These are phyloP conservation scores for Coptotermes formosanus DNA, from an alignment of 1,140 invertebrate genomes.

Conservation along the genomic window DNA sequence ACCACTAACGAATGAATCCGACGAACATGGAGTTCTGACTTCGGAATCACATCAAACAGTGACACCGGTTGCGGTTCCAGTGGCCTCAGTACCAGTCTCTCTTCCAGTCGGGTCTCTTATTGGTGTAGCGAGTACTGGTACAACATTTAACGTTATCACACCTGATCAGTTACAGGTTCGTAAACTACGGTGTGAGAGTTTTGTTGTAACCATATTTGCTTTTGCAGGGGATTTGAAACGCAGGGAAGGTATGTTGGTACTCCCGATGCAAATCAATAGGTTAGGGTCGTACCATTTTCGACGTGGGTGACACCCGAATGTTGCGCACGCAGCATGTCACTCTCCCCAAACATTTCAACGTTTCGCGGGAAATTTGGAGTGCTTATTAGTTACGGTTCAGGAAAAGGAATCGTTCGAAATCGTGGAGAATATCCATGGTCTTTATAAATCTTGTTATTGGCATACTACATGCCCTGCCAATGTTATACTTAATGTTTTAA, in stretches of 20 bases:
- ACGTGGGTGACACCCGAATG: background rate
- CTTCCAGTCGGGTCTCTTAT: slow-evolving; percentile 77
- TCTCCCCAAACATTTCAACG: background rate
- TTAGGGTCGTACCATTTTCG: background rate
- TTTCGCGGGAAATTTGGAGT: background rate
- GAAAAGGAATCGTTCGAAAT: no score
- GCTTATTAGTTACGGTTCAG: no score
- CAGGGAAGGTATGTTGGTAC: background rate
- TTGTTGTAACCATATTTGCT: background rate
- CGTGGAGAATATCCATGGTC: no score
- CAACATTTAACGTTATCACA: slow-evolving; percentile 81
- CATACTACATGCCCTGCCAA: no score
- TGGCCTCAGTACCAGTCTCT: slow-evolving; percentile 64
- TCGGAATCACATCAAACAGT: slow-evolving; percentile 39
- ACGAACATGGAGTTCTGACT: slow-evolving; percentile 51
- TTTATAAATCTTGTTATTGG: no score
- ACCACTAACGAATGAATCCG: slow-evolving; percentile 58
- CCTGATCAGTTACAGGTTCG: slow-evolving; percentile 70
- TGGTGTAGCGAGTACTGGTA: slow-evolving; percentile 58
- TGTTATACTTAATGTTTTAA: no score
- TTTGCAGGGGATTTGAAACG: background rate
- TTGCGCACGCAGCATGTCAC: background rate
- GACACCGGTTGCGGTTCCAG: slow-evolving; percentile 45
- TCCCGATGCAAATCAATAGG: background rate
- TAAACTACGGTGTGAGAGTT: background rate